phyloP scores from a whole-genome alignment of 2,113 vertebrate species.

The Stictonetta naevosa region DNA sequence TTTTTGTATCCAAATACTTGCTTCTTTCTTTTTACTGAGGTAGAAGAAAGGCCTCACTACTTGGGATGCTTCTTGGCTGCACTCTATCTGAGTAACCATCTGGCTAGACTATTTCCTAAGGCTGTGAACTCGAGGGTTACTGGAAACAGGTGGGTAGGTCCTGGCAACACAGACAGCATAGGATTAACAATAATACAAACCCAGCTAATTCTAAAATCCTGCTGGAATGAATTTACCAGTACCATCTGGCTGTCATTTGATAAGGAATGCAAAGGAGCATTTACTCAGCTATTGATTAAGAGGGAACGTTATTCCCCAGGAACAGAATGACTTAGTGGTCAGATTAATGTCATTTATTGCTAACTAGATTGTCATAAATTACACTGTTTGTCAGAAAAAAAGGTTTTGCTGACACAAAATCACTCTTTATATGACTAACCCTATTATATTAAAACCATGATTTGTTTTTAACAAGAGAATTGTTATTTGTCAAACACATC shows the following conservation, averaged over 20 bases:
- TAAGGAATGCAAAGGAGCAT: slow-evolving; percentile 63
- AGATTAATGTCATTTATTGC: slow-evolving; percentile 30
- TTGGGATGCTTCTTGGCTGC: not conserved
- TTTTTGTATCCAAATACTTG: not conserved
- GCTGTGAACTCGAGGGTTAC: slow-evolving; percentile 54
- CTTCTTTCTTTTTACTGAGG: not conserved
- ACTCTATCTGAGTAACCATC: slow-evolving; percentile 8
- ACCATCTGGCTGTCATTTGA: slow-evolving; percentile 82
- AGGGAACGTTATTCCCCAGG: slow-evolving; percentile 1
- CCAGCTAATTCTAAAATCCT: slow-evolving; percentile 69
- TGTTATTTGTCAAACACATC: slow-evolving; percentile 11
- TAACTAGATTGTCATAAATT: slow-evolving; percentile 31
- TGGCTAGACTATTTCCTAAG: slow-evolving; percentile 67
- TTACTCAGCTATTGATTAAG: slow-evolving; percentile 62
- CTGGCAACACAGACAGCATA: slow-evolving; percentile 55
- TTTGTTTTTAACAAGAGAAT: slow-evolving; percentile 41
- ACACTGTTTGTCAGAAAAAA: slow-evolving; percentile 16
- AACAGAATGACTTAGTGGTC: slow-evolving; percentile 1
- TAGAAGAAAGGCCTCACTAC: not conserved
- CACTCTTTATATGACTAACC: slow-evolving; percentile 35
- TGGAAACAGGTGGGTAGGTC: slow-evolving; percentile 78
- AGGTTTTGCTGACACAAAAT: slow-evolving; percentile 42
- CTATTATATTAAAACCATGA: slow-evolving; percentile 50
- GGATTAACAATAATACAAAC: slow-evolving; percentile 57
- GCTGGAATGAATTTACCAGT: slow-evolving; percentile 62